Evolutionary conservation across 2,797 vertebrate species (phyloP), one percentile per base, ranked within the genome.

Genomic region (Corythornis leucogaster): DNA sequence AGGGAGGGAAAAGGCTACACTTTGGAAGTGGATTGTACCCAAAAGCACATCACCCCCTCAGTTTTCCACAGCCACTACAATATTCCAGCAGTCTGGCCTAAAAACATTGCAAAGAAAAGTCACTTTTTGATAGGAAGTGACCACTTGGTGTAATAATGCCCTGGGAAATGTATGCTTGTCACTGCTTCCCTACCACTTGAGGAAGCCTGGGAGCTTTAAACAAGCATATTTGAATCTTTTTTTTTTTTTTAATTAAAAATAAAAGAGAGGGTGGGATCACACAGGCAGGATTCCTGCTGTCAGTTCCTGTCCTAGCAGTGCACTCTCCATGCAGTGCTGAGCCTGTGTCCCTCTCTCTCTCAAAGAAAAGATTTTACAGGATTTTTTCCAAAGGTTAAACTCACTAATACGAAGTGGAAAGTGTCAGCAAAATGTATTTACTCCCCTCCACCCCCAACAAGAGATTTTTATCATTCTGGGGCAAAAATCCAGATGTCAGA

Each of bases 401-500:
- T 71, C 66, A 75, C 30, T 54, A 64, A 57, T 10, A 43, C 28
- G 42, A 31, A 22, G 33, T 0, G 78, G 38, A 68, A 87, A 75
- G 33, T 26, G 14, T 54, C 54, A 90, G 46, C 33, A 24, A n/a
- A 64, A n/a, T 18, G 8, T 12, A 66, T 86, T 73, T 91, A 73
- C 28, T 81, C 28, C 31, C 7, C 2, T 19, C 4, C 6, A 7
- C 15, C 11, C 18, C 18, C 1, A 2, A 20, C 30, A 54, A 50
- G 9, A 74, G 30, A 66, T 59, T 66, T 76, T 6, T 80, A 19
- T 57, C 42, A 57, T 33, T 86, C 59, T 76, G 15, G 63, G 18
- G 21, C 48, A 94, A 85, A 93, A 94, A 48, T 25, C 28, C 59
- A 84, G 42, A 59, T 69, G 67, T 48, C 42, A 58, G 74, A 94